Conservation (phyloP, 2,113 vertebrate genomes). For the Bubalus kerabau region DNA sequence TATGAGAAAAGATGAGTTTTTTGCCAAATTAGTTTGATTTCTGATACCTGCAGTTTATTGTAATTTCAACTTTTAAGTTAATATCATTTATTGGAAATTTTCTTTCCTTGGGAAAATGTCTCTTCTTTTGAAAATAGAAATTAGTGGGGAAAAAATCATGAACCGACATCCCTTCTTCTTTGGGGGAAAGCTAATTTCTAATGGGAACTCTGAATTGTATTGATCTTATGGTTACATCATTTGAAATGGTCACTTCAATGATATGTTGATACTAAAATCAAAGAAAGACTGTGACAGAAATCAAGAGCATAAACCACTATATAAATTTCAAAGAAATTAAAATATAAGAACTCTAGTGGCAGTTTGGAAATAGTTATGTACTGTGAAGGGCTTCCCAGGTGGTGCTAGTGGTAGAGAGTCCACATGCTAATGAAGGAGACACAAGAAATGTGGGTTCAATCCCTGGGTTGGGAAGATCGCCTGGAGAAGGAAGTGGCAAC, state of each 20-base stretch:
- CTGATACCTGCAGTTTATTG: background rate
- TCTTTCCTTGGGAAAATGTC: background rate
- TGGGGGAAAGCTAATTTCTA: background rate
- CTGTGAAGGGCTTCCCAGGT: background rate
- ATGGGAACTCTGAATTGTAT: background rate
- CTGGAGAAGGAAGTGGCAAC: background rate
- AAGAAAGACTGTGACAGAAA: background rate
- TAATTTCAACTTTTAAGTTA: background rate
- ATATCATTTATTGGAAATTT: background rate
- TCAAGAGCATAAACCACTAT: background rate
- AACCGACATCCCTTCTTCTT: background rate
- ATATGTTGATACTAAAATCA: background rate
- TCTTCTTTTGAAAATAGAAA: background rate
- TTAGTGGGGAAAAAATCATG: background rate
- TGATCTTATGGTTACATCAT: background rate
- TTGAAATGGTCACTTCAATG: background rate
- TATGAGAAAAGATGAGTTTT: background rate
- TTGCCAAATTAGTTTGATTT: background rate
- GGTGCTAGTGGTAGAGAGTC: background rate
- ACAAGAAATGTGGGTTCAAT: accelerated
- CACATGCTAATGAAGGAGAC: background rate
- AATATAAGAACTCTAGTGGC: background rate
- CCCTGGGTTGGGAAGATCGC: background rate
- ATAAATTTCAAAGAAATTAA: background rate
- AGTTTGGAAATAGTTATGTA: background rate